Conservation (phyloP, 2,797 vertebrate species). For the Malurus leucopterus region DNA sequence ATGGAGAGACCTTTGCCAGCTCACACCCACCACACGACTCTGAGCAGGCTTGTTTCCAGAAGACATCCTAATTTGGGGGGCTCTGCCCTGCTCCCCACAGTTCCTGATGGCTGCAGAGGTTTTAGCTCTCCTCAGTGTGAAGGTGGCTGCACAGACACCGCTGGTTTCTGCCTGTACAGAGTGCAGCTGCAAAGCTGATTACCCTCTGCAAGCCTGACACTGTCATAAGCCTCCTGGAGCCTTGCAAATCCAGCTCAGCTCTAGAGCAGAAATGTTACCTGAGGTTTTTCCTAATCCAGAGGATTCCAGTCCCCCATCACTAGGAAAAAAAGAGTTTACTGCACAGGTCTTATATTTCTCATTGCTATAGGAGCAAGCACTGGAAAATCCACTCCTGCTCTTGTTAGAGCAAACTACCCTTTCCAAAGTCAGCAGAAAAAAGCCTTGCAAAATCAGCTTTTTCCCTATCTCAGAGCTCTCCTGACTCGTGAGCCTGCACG, state of each 20-base stretch:
- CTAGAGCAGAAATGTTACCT: not conserved
- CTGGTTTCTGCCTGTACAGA: not conserved
- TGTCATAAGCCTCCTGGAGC: not conserved
- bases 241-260: not conserved
- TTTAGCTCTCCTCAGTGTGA: rapidly evolving
- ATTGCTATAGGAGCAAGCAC: not conserved
- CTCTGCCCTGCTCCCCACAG: rapidly evolving
- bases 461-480: not conserved
- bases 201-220: not conserved
- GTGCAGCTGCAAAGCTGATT: not conserved
- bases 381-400: not conserved
- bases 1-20: not conserved
- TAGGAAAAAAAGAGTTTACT: not conserved
- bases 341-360: not conserved
- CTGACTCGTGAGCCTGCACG: not conserved
- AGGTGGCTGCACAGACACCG: not conserved
- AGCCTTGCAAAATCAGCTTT: not conserved
- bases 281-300: not conserved
- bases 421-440: not conserved
- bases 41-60: not conserved
- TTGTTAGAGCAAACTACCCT: rapidly evolving
- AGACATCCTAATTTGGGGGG: not conserved
- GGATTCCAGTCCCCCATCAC: not conserved
- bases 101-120: not conserved
- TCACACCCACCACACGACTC: not conserved